Evolutionary conservation across 2,888 invertebrate species (phyloP).

Genomic region (Polia nebulosa): DNA sequence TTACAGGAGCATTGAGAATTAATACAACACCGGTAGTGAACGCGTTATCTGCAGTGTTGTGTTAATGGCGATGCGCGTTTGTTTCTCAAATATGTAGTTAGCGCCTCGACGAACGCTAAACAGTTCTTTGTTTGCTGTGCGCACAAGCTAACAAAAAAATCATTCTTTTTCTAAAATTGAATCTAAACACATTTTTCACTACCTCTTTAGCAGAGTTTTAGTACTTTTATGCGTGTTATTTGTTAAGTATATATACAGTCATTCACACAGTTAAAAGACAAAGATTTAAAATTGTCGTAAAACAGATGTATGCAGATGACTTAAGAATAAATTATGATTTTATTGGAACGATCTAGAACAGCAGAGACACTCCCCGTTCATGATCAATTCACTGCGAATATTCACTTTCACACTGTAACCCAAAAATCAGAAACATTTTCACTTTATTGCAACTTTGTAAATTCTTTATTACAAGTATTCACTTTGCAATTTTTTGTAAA

Average conservation of each 20-base stretch:
- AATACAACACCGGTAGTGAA: slow-evolving; percentile 59
- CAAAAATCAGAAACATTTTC: slow-evolving; percentile 44
- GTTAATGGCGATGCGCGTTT: slow-evolving; percentile 72
- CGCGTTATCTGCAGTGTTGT: slow-evolving; percentile 65
- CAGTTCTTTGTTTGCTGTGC: slow-evolving; percentile 74
- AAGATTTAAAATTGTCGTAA: slow-evolving; percentile 40
- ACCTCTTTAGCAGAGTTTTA: slow-evolving; percentile 15
- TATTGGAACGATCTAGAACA: slow-evolving; percentile 54
- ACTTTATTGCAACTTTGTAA: slow-evolving; percentile 17
- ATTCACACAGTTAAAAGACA: slow-evolving; percentile 38
- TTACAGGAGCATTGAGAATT: slow-evolving; percentile 32
- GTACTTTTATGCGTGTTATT: not conserved
- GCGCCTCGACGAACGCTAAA: slow-evolving; percentile 75
- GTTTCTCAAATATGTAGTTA: slow-evolving; percentile 80
- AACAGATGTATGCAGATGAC: slow-evolving; percentile 32
- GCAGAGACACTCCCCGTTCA: slow-evolving; percentile 35
- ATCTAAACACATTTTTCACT: slow-evolving; percentile 19
- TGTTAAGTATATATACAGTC: not conserved
- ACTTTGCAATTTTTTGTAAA: slow-evolving; percentile 21
- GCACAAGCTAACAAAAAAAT: slow-evolving; percentile 66
- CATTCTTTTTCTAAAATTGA: slow-evolving; percentile 31
- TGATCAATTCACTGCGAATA: slow-evolving; percentile 40
- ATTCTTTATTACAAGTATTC: slow-evolving; percentile 13
- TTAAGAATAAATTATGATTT: slow-evolving; percentile 41
- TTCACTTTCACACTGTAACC: slow-evolving; percentile 57